Evolutionary conservation across 2,888 invertebrate species (phyloP).

Genomic region (Coenonympha glycerion): DNA sequence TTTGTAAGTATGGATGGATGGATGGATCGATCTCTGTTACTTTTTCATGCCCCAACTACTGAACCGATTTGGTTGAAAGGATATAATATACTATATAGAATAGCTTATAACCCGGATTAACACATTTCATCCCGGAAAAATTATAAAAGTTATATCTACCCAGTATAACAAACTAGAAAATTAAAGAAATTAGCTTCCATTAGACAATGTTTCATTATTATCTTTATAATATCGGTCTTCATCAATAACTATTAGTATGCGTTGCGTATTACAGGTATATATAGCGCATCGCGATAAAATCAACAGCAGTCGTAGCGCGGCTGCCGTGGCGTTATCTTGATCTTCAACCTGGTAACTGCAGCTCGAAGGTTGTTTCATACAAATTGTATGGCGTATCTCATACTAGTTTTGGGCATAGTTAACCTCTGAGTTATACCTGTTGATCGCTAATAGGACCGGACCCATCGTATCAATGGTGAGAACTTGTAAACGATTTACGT

Average conservation of each 20-base stretch:
- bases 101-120: too few relatives aligned
- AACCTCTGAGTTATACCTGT: slow-evolving; percentile 69
- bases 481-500: slow-evolving; percentile 19
- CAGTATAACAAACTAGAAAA: too few relatives aligned
- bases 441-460: slow-evolving; percentile 65
- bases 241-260: neutral
- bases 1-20: too few relatives aligned
- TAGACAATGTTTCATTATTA: neutral
- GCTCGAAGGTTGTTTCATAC: slow-evolving; percentile 68
- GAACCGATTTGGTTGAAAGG: too few relatives aligned
- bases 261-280: slow-evolving; percentile 41
- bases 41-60: too few relatives aligned
- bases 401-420: slow-evolving; percentile 72
- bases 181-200: too few relatives aligned
- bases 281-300: slow-evolving; percentile 58
- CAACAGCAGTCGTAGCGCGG: slow-evolving; percentile 53
- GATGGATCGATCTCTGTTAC: too few relatives aligned
- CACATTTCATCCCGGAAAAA: too few relatives aligned
- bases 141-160: too few relatives aligned
- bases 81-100: too few relatives aligned
- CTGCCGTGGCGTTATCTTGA: slow-evolving; percentile 63
- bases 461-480: slow-evolving; percentile 44
- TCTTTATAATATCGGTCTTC: neutral
- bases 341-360: slow-evolving; percentile 55
- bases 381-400: slow-evolving; percentile 73